Conservation (phyloP, 2,113 vertebrate genomes). For the Halcyon senegalensis region DNA sequence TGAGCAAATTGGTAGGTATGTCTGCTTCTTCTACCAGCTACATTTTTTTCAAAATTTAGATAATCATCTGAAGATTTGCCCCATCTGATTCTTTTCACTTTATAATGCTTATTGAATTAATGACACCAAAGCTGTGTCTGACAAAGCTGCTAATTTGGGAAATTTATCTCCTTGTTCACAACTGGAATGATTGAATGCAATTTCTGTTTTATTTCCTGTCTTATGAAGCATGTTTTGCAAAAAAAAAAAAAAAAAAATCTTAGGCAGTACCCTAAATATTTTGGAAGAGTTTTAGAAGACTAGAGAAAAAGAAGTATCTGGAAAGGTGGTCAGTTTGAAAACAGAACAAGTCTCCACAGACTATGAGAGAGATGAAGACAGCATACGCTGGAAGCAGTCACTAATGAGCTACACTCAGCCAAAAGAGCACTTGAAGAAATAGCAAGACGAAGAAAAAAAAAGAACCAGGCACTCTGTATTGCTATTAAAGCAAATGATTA, state of each 20-base stretch:
- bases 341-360: constrained; percentile 14
- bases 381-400: not conserved
- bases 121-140: not conserved
- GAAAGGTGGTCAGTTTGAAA: constrained; percentile 63
- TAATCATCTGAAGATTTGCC: not conserved
- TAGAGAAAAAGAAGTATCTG: constrained; percentile 45
- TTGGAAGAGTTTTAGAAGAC: constrained; percentile 38
- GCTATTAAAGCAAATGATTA: constrained; percentile 52
- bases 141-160: not conserved
- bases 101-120: not conserved
- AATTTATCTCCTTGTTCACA: not conserved
- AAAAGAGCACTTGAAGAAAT: constrained; percentile 52
- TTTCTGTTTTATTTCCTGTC: not conserved
- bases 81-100: not conserved
- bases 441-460: not conserved
- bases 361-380: constrained; percentile 3
- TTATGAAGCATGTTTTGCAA: not conserved
- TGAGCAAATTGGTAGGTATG: not conserved
- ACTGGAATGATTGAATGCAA: not conserved
- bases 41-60: not conserved
- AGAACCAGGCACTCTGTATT: constrained; percentile 48
- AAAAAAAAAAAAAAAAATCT: constrained; percentile 28
- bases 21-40: not conserved
- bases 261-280: constrained; percentile 30
- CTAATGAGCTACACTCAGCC: constrained; percentile 39